A percentile compares a stretch with the other conserved stretches of the same genome.
These are phyloP conservation scores for Apistogramma diplotaenia DNA, from an alignment of 2,113 vertebrate species.

Conservation along the genomic window DNA sequence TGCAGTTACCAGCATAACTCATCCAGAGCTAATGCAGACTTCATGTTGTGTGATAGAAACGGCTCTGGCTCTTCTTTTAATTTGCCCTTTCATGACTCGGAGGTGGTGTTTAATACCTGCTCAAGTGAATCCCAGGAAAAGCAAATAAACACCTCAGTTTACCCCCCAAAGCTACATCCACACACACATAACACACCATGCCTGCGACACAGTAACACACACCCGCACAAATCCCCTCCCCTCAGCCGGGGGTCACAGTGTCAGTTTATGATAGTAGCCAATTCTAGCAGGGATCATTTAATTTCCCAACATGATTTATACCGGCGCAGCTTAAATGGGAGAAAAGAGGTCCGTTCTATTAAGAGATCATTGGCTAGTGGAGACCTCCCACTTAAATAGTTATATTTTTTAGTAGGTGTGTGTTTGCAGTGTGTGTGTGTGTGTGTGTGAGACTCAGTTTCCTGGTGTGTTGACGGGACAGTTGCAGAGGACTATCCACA, in stretches of 20 bases:
- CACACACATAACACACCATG: neutral
- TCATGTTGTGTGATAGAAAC: constrained; percentile 87
- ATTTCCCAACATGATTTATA: constrained; percentile 96
- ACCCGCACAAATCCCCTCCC: constrained; percentile 21
- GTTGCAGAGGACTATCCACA: constrained; percentile 83
- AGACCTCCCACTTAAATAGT: constrained; percentile 97
- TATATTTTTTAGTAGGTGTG: constrained; percentile 57
- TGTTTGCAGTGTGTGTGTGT: constrained; percentile 25
- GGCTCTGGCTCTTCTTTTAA: constrained; percentile 87
- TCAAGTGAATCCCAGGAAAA: constrained; percentile 93
- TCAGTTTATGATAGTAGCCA: constrained; percentile 96
- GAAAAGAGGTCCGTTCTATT: constrained; percentile 93
- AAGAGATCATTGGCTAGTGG: constrained; percentile 93
- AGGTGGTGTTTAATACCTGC: constrained; percentile 96
- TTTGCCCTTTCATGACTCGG: constrained; percentile 91
- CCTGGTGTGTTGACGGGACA: constrained; percentile 80
- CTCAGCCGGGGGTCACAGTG: constrained; percentile 85
- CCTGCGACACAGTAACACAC: constrained; percentile 34
- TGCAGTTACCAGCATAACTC: constrained; percentile 81
- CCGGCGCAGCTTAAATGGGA: constrained; percentile 88
- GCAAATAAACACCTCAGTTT: constrained; percentile 86
- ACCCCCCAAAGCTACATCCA: constrained; percentile 19
- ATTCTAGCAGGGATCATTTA: constrained; percentile 97
- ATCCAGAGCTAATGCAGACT: constrained; percentile 85
- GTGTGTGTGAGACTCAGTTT: constrained; percentile 26